phyloP scores from a whole-genome alignment of 2,113 vertebrate genomes.

The Mobula birostris region DNA sequence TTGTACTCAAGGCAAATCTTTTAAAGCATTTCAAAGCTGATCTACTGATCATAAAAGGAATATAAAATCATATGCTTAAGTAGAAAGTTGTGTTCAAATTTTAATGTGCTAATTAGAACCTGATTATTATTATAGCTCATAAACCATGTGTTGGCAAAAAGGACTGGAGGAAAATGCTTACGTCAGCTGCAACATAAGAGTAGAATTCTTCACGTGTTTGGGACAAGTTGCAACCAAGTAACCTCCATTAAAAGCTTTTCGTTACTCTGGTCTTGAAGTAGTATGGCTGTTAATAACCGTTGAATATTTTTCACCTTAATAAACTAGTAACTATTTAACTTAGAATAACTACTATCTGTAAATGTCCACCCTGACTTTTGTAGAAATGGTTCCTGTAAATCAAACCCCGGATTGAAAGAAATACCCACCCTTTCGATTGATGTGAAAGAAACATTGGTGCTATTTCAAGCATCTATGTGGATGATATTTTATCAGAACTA shows the following conservation, averaged over 20 bases:
- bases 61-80: neutral
- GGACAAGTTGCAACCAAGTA: neutral
- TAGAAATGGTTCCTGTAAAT: neutral
- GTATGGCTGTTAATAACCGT: neutral
- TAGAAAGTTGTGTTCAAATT: neutral
- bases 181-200: neutral
- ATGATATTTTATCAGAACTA: no score
- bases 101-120: neutral
- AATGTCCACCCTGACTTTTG: neutral
- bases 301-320: neutral
- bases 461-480: no score
- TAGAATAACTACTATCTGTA: neutral
- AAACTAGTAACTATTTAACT: neutral
- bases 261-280: neutral
- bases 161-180: neutral
- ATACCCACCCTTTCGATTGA: no score
- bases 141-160: neutral
- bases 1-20: neutral
- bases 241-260: neutral
- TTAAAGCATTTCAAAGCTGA: neutral
- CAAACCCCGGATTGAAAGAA: neutral
- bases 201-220: neutral
- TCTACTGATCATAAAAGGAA: neutral
- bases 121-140: neutral
- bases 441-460: no score